These are phyloP conservation scores for Synaphobranchus kaupii DNA, from an alignment of 2,797 vertebrate genomes.

Conservation along the genomic window DNA sequence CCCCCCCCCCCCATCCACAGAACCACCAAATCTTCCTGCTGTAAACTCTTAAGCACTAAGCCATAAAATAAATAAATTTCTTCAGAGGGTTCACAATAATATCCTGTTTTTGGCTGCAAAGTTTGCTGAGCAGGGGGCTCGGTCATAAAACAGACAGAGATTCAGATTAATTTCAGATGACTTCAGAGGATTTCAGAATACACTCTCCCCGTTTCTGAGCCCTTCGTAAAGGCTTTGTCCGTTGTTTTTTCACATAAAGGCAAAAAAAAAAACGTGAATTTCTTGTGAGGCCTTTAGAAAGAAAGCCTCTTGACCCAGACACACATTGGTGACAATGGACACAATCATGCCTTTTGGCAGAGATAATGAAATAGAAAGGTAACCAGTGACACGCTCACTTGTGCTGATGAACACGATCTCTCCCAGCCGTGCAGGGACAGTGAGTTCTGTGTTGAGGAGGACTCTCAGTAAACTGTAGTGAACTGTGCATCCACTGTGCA, in stretches of 20 bases:
- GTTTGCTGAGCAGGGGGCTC: not conserved
- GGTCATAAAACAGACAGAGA: not conserved
- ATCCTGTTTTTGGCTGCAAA: not conserved
- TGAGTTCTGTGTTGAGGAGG: constrained; percentile 31
- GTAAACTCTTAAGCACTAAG: constrained; percentile 25
- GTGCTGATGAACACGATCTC: not conserved
- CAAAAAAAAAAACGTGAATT: not conserved
- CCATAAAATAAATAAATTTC: constrained; percentile 24
- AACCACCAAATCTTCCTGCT: not conserved
- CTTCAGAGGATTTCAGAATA: not conserved
- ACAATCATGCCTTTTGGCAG: not conserved
- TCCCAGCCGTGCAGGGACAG: not conserved
- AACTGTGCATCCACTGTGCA: constrained; percentile 47
- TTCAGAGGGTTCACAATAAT: not conserved
- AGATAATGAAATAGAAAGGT: not conserved
- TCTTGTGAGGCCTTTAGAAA: not conserved
- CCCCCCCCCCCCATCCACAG: not conserved
- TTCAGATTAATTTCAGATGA: not conserved
- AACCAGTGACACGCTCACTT: not conserved
- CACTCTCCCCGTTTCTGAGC: not conserved
- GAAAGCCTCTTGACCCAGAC: not conserved
- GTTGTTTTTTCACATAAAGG: not conserved
- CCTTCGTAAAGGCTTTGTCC: not conserved
- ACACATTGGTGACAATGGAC: not conserved
- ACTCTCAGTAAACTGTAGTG: constrained; percentile 41